Evolutionary conservation across 2,113 vertebrate genomes (phyloP), one percentile per base, ranked within the genome.

Genomic region (Hyla sarda): DNA sequence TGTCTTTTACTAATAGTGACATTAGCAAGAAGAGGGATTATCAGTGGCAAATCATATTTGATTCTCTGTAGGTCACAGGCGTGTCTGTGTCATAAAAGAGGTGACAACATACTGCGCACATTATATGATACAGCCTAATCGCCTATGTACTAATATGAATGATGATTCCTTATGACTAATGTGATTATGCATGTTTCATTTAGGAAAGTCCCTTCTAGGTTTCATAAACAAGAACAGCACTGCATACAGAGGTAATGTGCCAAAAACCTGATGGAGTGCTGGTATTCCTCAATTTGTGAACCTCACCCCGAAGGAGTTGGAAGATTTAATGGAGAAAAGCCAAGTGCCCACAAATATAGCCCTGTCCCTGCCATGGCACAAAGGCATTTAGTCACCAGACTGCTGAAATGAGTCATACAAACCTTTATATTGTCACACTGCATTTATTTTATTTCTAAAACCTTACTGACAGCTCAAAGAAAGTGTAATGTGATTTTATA

Each of bases 221-320:
- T 67, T 34, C 28, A 30, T 23, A 41, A 41, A 23, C 19, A 19
- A 32, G 14, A 30, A 30, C 48, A 54, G 48, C 48, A 52, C 30
- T 32, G n/a, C 28, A 76, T 4, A 76, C 0, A 30, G 69, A 8
- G 75, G 50, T 32, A 34, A 37, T 14, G 30, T 37, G 11, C 21
- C 16, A 48, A 28, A 17, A 56, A 32, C 28, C 73, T 80, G 21
- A 45, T 45, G 34, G 77, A 62, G 62, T 80, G 32, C 62, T 78
- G 75, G 13, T 30, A 82, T 82, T 65, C 56, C 23, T 67, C 11
- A 48, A 23, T 47, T 82, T 37, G 60, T 41, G 56, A 81, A 28
- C 58, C 79, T 21, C 58, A 82, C 79, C 79, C 60, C 47, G n/a
- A 47, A 82, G 14, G 41, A 82, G 58, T 82, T 41, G 79, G 60